These are phyloP conservation scores for Pseudopipra pipra DNA, from an alignment of 2,113 vertebrate species.

Conservation along the genomic window DNA sequence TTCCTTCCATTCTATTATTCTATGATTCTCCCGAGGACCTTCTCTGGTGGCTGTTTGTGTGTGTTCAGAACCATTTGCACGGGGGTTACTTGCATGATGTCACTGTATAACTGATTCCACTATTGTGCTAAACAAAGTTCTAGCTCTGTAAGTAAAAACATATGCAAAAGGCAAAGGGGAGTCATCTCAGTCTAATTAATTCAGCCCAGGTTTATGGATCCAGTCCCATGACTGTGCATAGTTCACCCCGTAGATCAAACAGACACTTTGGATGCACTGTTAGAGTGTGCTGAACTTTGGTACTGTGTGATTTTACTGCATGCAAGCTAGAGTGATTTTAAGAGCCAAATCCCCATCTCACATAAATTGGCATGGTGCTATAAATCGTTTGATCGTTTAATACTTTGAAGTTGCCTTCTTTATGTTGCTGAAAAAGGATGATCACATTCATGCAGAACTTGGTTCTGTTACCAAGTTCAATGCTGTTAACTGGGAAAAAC, in stretches of 20 bases:
- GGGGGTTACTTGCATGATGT: neutral
- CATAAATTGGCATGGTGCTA: neutral
- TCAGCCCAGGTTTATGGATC: neutral
- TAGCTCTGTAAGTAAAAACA: neutral
- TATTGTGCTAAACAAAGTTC: neutral
- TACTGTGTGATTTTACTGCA: neutral
- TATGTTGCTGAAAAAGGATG: neutral
- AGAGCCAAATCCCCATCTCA: neutral
- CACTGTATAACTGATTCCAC: neutral
- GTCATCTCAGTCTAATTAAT: neutral
- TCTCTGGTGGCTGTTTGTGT: neutral
- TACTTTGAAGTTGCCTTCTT: neutral
- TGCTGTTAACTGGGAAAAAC: neutral
- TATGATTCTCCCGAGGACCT: neutral
- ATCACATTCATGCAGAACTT: neutral
- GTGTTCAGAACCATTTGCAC: neutral
- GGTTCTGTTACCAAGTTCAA: neutral
- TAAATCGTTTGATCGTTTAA: neutral
- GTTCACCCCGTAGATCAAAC: neutral
- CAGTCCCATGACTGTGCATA: neutral
- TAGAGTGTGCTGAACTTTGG: neutral
- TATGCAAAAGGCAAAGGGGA: neutral
- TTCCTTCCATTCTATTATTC: neutral
- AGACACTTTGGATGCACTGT: neutral
- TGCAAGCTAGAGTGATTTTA: conserved; percentile 2